Percentiles rank a stretch among this genome's conserved stretches.
Evolutionary conservation across 2,113 vertebrate genomes (phyloP).

Genomic region (Lepidothrix coronata): DNA sequence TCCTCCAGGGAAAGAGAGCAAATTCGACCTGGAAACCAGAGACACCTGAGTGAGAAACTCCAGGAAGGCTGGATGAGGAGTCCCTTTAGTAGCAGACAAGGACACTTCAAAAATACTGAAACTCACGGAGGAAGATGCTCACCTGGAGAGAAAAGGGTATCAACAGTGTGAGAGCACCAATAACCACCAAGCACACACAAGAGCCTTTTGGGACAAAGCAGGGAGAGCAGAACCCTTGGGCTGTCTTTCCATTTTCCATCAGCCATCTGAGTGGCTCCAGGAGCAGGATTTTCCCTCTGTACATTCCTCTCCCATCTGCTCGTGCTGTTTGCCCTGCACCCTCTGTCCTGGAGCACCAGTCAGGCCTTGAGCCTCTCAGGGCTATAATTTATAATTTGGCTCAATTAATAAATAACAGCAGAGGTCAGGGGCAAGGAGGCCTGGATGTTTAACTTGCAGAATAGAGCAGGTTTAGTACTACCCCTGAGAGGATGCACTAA

Average conservation of each 20-base stretch:
- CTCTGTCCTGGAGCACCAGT: background rate
- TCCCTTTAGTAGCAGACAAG: background rate
- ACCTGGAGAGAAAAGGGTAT: background rate
- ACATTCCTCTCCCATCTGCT: background rate
- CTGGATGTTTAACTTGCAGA: background rate
- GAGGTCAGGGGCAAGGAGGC: background rate
- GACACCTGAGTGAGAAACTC: background rate
- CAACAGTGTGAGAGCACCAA: background rate
- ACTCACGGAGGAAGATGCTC: rapidly evolving
- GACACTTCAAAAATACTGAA: rapidly evolving
- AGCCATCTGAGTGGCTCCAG: background rate
- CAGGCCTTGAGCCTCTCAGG: background rate
- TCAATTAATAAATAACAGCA: constrained; percentile 17
- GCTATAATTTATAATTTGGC: background rate
- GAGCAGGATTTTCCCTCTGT: background rate
- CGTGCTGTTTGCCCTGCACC: background rate
- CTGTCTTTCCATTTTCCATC: background rate
- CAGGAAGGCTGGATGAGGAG: background rate
- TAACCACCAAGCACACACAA: background rate
- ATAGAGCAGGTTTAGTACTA: background rate
- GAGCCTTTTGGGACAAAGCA: background rate
- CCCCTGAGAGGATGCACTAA: background rate
- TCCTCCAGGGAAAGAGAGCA: background rate
- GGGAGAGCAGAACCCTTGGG: background rate
- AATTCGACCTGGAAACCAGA: background rate